Percentiles rank a stretch among this genome's conserved stretches.
Conservation (phyloP, 92 coral and sea anemone species). For the Zoanthus sansibaricus region DNA sequence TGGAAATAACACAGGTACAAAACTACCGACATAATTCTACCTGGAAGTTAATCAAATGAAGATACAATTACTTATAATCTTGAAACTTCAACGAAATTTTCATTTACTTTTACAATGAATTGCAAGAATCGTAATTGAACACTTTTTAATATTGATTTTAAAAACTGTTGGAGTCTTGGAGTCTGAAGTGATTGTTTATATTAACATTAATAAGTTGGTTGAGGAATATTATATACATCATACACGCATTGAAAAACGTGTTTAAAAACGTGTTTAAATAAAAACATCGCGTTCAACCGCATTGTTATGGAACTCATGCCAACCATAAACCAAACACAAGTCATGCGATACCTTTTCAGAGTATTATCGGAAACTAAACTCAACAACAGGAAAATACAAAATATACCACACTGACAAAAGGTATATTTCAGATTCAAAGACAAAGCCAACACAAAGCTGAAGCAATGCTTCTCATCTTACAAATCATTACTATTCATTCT, state of each 20-base stretch:
- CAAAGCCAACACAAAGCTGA: slow-evolving; percentile 5
- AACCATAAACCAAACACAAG: slow-evolving; percentile 25
- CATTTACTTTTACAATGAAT: too few relatives aligned
- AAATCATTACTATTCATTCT: slow-evolving; percentile 17
- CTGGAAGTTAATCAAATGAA: too few relatives aligned
- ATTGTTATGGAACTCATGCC: background rate
- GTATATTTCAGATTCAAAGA: background rate
- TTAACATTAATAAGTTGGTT: background rate
- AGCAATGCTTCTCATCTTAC: background rate
- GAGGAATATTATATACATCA: background rate
- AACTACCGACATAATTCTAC: too few relatives aligned
- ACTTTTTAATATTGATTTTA: background rate
- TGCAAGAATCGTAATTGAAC: background rate
- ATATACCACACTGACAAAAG: background rate
- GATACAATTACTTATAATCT: too few relatives aligned
- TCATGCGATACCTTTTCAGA: background rate
- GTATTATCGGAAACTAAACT: background rate
- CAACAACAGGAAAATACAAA: background rate
- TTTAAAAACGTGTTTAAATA: background rate
- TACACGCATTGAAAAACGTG: background rate
- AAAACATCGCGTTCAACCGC: slow-evolving; percentile 24
- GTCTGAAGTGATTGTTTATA: slow-evolving; percentile 12
- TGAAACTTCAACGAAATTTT: too few relatives aligned
- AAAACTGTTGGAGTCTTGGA: slow-evolving; percentile 6
- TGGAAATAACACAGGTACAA: too few relatives aligned